These are phyloP conservation scores for Agrypnia vestita DNA, from an alignment of 1,140 invertebrate species.

Conservation along the genomic window DNA sequence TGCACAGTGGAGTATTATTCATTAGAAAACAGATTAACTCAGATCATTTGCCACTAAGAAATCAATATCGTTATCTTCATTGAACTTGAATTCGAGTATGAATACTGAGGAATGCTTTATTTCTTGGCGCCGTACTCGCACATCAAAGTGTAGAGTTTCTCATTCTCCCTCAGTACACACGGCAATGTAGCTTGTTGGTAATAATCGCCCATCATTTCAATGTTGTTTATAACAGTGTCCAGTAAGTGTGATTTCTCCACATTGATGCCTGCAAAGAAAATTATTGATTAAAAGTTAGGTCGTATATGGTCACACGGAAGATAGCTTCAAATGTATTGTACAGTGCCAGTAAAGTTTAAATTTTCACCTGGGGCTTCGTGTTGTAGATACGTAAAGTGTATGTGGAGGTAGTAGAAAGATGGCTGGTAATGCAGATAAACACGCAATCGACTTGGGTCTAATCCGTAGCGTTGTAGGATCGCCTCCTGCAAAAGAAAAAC, in stretches of 20 bases:
- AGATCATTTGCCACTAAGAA: too few species aligned
- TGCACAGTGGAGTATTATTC: conserved; percentile 58
- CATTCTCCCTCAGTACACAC: conserved; percentile 79
- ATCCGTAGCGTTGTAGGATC: conserved; percentile 86
- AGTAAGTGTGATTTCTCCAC: conserved; percentile 91
- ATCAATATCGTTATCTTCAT: too few species aligned
- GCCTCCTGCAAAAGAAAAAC: conserved; percentile 73
- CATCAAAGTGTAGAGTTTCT: conserved; percentile 73
- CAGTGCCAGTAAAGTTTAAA: neutral
- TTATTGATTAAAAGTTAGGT: neutral
- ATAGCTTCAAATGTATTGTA: neutral
- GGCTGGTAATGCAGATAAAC: conserved; percentile 97
- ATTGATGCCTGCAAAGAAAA: conserved; percentile 70
- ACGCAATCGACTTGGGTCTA: conserved; percentile 82
- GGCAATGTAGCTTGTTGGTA: conserved; percentile 88
- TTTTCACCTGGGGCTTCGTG: conserved; percentile 83
- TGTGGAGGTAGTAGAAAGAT: conserved; percentile 96
- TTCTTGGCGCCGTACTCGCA: conserved; percentile 48
- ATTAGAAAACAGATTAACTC: too few species aligned
- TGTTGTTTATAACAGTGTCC: conserved; percentile 91
- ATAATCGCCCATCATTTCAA: conserved; percentile 87
- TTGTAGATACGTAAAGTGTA: conserved; percentile 92
- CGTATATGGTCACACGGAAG: neutral
- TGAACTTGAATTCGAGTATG: too few species aligned
- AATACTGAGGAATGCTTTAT: too few species aligned